These are phyloP conservation scores for Enteromius radiatus DNA, from an alignment of 2,797 vertebrate genomes.

Conservation along the genomic window DNA sequence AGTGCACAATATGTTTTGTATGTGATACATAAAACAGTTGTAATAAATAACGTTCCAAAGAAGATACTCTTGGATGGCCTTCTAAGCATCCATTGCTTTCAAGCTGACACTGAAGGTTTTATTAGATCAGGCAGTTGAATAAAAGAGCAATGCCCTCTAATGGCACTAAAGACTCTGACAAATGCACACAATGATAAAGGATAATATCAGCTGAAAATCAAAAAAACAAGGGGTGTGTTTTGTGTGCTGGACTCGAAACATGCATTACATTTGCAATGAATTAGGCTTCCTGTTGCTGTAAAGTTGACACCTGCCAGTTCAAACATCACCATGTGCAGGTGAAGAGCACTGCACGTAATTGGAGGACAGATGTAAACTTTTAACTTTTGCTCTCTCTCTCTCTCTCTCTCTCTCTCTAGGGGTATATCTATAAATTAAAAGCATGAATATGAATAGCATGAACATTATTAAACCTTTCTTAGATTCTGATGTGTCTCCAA, in stretches of 20 bases:
- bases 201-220: slow-evolving; percentile 42
- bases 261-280: slow-evolving; percentile 74
- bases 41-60: slow-evolving; percentile 27
- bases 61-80: slow-evolving; percentile 20
- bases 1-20: slow-evolving; percentile 13
- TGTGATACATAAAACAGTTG: slow-evolving; percentile 25
- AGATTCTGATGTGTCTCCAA: not conserved
- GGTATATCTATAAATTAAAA: not conserved
- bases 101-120: slow-evolving; percentile 33
- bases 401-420: not conserved
- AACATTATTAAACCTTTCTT: not conserved
- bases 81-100: slow-evolving; percentile 27
- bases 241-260: slow-evolving; percentile 63
- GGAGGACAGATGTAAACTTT: not conserved
- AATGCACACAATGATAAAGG: not conserved
- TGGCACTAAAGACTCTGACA: slow-evolving; percentile 24
- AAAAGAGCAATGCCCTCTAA: slow-evolving; percentile 44
- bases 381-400: slow-evolving; percentile 1
- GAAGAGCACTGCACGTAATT: slow-evolving; percentile 39
- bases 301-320: slow-evolving; percentile 77
- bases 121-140: slow-evolving; percentile 31
- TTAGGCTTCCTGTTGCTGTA: slow-evolving; percentile 70
- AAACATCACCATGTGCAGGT: slow-evolving; percentile 62
- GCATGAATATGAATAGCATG: not conserved
- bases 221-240: slow-evolving; percentile 62